Base-by-base conservation (phyloP, 2,113 vertebrate genomes). In the Aptenodytes patagonicus region DNA sequence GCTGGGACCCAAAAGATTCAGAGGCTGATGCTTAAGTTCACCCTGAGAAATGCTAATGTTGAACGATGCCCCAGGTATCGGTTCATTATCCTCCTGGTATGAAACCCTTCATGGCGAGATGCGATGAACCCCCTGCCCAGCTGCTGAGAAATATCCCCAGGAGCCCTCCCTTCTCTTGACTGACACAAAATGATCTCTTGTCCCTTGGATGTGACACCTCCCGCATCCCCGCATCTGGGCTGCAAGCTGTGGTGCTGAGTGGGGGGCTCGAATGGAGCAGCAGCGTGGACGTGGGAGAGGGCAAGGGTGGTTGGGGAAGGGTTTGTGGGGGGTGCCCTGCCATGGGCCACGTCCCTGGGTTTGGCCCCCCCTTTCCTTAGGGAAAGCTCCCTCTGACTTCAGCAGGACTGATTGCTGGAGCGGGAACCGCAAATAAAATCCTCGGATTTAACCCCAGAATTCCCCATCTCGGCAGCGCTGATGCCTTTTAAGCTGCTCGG, bases 201-300 rank as follows among this genome's bases (percentile, higher is more conserved):
- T 51, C 32, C 84, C 61, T 75, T 36, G 20, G 42, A 42, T 8
- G 11, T 31, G 60, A 42, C 84, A 46, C 42, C 34, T 65, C 47
- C 52, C 6, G 3, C 60, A 40, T 29, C 49, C 40, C 68, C 32
- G 6, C n/a, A 51, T 22, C 69, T 0, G 1, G 32, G n/a, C 66
- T 79, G 65, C 4, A 25, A 70, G 55, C 61, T 36, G 34, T 14
- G 40, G 26, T 46, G 60, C 44, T 0, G 0, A 28, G 40, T 2
- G 14, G 28, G 26, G 36, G 7, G 46, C 47, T 40, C 2, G 6
- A 57, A 47, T 4, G 11, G 58, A 79, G 38, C 21, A 51, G 38
- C 47, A 49, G 52, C 1, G 2, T 14, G 61, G 57, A 52, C 17
- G 34, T 28, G 40, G 64, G 46, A 94, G 54, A 51, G 24, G 54